These are phyloP conservation scores for Agrotis ipsilon DNA, from an alignment of 2,888 invertebrate species.

Conservation along the genomic window DNA sequence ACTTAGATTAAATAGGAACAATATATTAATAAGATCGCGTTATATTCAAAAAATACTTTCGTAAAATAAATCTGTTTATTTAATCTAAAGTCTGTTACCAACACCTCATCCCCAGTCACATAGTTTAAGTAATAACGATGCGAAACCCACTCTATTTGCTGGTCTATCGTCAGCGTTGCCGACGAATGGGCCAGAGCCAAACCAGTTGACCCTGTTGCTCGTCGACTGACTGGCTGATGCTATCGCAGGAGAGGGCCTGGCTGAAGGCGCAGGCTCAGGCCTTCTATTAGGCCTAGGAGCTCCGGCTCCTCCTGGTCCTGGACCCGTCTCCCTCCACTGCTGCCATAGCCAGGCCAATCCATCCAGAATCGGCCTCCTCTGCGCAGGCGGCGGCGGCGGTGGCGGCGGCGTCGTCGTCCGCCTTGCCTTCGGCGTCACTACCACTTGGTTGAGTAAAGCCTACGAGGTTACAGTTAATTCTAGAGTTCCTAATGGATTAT, in stretches of 20 bases:
- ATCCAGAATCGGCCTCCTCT: conserved; percentile 88
- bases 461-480: conserved; percentile 85
- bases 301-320: conserved; percentile 75
- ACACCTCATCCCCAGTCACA: conserved; percentile 89
- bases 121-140: conserved; percentile 86
- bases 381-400: conserved; percentile 83
- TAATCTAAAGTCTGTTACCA: conserved; percentile 83
- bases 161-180: conserved; percentile 87
- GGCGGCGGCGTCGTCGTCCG: conserved; percentile 83
- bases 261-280: conserved; percentile 75
- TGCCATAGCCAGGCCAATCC: conserved; percentile 92
- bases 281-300: conserved; percentile 73
- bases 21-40: conserved; percentile 62
- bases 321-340: conserved; percentile 90
- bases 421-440: conserved; percentile 89
- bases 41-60: conserved; percentile 45
- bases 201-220: conserved; percentile 84
- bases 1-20: conserved; percentile 86
- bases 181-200: conserved; percentile 89
- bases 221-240: conserved; percentile 74
- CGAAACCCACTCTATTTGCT: conserved; percentile 89
- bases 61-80: conserved; percentile 71
- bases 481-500: conserved; percentile 71
- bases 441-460: conserved; percentile 91
- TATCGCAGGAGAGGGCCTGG: conserved; percentile 74